phyloP scores from a whole-genome alignment of 1,140 invertebrate species.

The Riptortus pedestris region DNA sequence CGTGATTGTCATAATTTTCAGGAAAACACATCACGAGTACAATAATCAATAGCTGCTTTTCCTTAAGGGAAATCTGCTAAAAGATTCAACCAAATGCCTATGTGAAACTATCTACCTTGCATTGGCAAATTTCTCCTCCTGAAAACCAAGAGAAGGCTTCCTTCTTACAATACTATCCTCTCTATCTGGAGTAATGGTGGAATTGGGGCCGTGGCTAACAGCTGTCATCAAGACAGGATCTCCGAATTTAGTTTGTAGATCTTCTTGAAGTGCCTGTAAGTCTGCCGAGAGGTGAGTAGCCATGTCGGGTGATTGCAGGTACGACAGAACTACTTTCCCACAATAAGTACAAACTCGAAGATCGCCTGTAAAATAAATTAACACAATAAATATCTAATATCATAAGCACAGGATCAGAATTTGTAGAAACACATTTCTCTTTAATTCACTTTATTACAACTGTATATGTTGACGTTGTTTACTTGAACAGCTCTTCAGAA shows the following conservation, averaged over 20 bases:
- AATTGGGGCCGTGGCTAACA: conserved; percentile 40
- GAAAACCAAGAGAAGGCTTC: conserved; percentile 56
- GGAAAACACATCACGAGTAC: no score
- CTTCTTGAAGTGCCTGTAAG: conserved; percentile 68
- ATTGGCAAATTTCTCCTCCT: conserved; percentile 62
- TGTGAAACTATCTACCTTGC: no score
- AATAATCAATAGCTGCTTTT: no score
- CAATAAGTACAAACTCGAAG: conserved; percentile 88
- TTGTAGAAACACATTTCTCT: no score
- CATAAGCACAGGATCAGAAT: conserved; percentile 32
- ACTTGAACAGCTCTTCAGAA: no score
- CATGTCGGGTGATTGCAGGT: conserved; percentile 70
- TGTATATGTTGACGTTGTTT: no score
- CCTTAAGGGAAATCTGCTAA: no score
- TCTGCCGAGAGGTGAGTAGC: conserved; percentile 63
- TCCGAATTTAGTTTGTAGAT: conserved; percentile 56
- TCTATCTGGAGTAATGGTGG: neutral
- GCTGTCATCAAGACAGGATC: neutral
- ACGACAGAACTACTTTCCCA: conserved; percentile 81
- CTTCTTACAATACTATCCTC: conserved; percentile 27
- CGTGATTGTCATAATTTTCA: no score
- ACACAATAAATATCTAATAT: conserved; percentile 37
- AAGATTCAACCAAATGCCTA: no score
- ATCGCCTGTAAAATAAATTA: conserved; percentile 52
- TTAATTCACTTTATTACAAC: no score